Percentiles rank a stretch among this genome's conserved stretches.
These are phyloP conservation scores for Pangasius sanitwongsei DNA, from an alignment of 2,797 vertebrate genomes.

Conservation along the genomic window DNA sequence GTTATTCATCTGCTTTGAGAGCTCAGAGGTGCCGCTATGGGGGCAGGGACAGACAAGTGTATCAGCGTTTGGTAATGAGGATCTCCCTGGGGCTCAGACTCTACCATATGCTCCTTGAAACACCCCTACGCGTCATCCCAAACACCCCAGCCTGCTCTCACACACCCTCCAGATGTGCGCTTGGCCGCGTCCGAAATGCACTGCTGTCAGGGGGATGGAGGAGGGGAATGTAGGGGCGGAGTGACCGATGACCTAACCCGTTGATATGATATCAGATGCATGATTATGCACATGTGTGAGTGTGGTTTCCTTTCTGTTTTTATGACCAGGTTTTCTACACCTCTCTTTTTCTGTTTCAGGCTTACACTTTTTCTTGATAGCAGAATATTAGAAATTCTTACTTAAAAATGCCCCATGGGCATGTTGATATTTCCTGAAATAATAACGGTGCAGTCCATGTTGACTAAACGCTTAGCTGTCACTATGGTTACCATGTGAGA, in stretches of 20 bases:
- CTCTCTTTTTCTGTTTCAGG: background rate
- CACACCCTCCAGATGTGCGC: slow-evolving; percentile 51
- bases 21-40: slow-evolving; percentile 12
- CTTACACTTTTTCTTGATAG: background rate
- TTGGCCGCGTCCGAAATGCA: slow-evolving; percentile 18
- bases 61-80: slow-evolving; percentile 39
- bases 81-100: slow-evolving; percentile 38
- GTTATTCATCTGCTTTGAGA: background rate
- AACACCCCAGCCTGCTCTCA: slow-evolving; percentile 36
- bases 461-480: background rate
- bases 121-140: slow-evolving; percentile 39
- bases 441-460: background rate
- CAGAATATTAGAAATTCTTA: background rate
- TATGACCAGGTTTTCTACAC: background rate
- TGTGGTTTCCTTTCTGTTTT: background rate
- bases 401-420: background rate
- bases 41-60: slow-evolving; percentile 13
- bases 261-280: slow-evolving; percentile 35
- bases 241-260: slow-evolving; percentile 20
- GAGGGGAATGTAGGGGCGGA: background rate
- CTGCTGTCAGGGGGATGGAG: background rate
- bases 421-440: background rate
- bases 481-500: background rate
- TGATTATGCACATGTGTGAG: slow-evolving; percentile 11
- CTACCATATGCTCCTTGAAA: slow-evolving; percentile 48